Percentiles rank a stretch among this genome's conserved stretches.
phyloP scores from a whole-genome alignment of 2,797 vertebrate genomes.

The Chelmon rostratus region DNA sequence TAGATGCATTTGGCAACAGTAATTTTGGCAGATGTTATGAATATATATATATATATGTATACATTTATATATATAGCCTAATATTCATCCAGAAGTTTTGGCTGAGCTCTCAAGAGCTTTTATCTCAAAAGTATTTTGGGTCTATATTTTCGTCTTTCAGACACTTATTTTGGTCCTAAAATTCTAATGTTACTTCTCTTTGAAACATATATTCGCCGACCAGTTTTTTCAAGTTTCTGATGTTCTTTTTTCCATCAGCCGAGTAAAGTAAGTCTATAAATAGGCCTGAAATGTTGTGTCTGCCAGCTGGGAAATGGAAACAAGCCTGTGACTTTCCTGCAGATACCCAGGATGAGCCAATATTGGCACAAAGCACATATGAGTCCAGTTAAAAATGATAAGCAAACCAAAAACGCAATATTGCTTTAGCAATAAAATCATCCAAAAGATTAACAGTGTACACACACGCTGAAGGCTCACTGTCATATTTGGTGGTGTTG shows the following conservation, averaged over 20 bases:
- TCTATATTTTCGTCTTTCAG: constrained; percentile 8
- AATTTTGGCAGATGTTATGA: constrained; percentile 14
- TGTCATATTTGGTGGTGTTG: constrained; percentile 17
- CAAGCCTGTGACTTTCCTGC: constrained; percentile 30
- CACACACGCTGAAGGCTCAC: constrained; percentile 3
- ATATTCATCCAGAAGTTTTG: background rate
- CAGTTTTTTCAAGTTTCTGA: background rate
- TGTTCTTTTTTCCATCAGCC: constrained; percentile 13
- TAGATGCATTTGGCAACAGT: constrained; percentile 2
- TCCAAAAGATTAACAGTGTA: constrained; percentile 41
- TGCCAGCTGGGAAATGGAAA: constrained; percentile 41
- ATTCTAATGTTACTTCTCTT: background rate
- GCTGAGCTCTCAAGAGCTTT: background rate
- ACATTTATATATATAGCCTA: background rate
- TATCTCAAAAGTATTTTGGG: background rate
- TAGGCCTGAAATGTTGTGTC: constrained; percentile 39
- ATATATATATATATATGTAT: background rate
- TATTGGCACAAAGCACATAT: constrained; percentile 44
- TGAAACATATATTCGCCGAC: constrained; percentile 16
- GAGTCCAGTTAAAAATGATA: constrained; percentile 39
- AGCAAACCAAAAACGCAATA: constrained; percentile 36
- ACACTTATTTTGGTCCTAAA: constrained; percentile 12
- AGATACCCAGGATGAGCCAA: constrained; percentile 42
- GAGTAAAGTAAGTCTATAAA: constrained; percentile 46
- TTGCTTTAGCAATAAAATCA: constrained; percentile 39